A percentile compares a stretch with the other conserved stretches of the same genome.
These are phyloP conservation scores for Heliconius charithonia DNA, from an alignment of 2,888 invertebrate species.

Conservation along the genomic window DNA sequence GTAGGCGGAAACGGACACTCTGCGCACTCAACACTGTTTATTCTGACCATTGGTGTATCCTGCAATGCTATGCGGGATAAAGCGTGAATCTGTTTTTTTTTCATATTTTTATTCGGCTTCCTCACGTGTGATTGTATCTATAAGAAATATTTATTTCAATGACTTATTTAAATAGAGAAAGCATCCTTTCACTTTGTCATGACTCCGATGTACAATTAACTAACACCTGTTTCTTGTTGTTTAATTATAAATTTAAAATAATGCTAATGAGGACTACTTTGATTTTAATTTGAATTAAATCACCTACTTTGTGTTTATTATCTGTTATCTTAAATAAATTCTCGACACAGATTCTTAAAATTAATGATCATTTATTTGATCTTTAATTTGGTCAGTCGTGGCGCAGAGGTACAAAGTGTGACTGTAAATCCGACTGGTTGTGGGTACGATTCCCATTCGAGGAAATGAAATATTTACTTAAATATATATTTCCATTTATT, in stretches of 20 bases:
- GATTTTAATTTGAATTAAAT: conserved; percentile 18
- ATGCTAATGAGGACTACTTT: background rate
- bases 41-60: too few relatives aligned
- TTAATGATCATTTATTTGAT: background rate
- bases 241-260: conserved; percentile 7
- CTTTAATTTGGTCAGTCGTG: background rate
- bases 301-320: conserved; percentile 6
- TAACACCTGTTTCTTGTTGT: conserved; percentile 15
- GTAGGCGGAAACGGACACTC: too few relatives aligned
- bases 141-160: conserved; percentile 1
- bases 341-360: conserved; percentile 11
- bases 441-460: too few relatives aligned
- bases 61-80: too few relatives aligned
- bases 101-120: too few relatives aligned
- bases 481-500: too few relatives aligned
- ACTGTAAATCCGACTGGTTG: too few relatives aligned
- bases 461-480: too few relatives aligned
- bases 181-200: conserved; percentile 8
- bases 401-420: too few relatives aligned
- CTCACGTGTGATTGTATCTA: too few relatives aligned
- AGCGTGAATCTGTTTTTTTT: too few relatives aligned
- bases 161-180: conserved; percentile 2
- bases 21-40: too few relatives aligned
- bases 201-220: background rate
- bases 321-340: background rate